A percentile compares a stretch with the other conserved stretches of the same genome.
phyloP scores from a whole-genome alignment of 2,113 vertebrate species.

The Corythoichthys haematopterus region DNA sequence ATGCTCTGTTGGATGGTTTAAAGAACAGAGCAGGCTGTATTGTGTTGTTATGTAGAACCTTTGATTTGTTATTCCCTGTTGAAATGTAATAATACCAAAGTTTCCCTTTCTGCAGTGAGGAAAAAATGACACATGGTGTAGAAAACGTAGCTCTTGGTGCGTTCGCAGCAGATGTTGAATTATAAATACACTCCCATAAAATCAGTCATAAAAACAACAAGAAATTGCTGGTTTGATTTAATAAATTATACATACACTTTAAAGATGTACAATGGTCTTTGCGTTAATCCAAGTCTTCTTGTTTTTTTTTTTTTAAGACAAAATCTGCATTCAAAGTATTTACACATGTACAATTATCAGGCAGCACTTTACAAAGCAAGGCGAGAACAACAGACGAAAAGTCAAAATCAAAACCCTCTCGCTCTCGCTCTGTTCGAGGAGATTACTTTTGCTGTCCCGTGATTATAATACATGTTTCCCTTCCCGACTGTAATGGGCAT shows the following conservation, averaged over 20 bases:
- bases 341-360: constrained; percentile 91
- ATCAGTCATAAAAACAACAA: constrained; percentile 10
- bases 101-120: too few relatives aligned
- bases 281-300: constrained; percentile 76
- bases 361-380: constrained; percentile 74
- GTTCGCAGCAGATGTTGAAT: neutral
- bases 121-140: too few relatives aligned
- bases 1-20: too few relatives aligned
- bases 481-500: constrained; percentile 14
- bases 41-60: too few relatives aligned
- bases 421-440: constrained; percentile 16
- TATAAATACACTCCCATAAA: neutral
- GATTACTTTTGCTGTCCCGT: constrained; percentile 26
- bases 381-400: constrained; percentile 52
- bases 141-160: neutral
- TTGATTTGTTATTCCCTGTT: too few relatives aligned
- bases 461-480: constrained; percentile 38
- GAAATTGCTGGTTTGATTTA: constrained; percentile 90
- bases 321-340: constrained; percentile 80
- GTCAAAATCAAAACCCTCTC: constrained; percentile 42
- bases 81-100: too few relatives aligned
- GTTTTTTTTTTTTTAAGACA: constrained; percentile 63
- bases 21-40: too few relatives aligned
- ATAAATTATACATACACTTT: constrained; percentile 96
- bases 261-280: constrained; percentile 94